A percentile compares a stretch with the other conserved stretches of the same genome.
These are phyloP conservation scores for Sinonovacula constricta DNA, from an alignment of 1,140 invertebrate species.

Conservation along the genomic window DNA sequence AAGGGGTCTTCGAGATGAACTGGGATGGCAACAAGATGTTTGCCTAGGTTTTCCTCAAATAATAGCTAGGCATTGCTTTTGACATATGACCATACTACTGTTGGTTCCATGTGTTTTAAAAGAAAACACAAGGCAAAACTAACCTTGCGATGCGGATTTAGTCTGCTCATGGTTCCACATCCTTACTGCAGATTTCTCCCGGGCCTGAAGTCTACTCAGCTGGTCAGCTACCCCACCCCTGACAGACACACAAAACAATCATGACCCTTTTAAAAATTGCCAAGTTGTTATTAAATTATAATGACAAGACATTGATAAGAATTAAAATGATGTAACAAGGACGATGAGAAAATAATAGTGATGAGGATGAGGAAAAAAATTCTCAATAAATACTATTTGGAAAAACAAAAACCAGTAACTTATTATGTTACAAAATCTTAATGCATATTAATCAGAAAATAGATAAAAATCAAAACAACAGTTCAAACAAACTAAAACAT, in stretches of 20 bases:
- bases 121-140: no score
- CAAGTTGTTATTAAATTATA: not conserved
- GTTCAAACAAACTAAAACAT: no score
- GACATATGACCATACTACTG: no score
- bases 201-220: constrained; percentile 9
- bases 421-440: no score
- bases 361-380: not conserved
- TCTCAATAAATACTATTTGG: not conserved
- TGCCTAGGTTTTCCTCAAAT: no score
- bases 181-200: constrained; percentile 38
- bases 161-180: constrained; percentile 42
- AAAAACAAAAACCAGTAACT: not conserved
- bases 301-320: not conserved
- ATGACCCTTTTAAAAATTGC: not conserved
- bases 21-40: no score
- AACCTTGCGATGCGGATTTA: constrained; percentile 47
- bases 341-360: not conserved
- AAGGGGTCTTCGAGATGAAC: no score
- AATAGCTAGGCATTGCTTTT: no score
- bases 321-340: not conserved
- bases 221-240: constrained; percentile 38
- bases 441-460: no score
- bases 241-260: not conserved
- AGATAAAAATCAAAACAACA: no score
- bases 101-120: no score